These are phyloP conservation scores for Anoplolepis gracilipes DNA, from an alignment of 1,140 invertebrate species.

Conservation along the genomic window DNA sequence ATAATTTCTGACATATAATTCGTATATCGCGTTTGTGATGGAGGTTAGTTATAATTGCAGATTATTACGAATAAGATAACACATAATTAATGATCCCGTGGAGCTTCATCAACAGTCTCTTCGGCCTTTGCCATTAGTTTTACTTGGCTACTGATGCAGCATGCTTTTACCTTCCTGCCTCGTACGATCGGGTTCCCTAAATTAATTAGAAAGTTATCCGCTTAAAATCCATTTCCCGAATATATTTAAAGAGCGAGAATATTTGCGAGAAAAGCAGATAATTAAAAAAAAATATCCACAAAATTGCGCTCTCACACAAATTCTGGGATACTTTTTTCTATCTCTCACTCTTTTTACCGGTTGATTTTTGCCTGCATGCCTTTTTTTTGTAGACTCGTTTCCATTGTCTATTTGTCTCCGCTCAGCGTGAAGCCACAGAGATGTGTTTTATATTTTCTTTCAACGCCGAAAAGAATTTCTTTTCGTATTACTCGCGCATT, in stretches of 20 bases:
- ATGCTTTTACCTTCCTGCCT: background rate
- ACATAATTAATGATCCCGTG: conserved; percentile 1
- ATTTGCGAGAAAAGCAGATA: background rate
- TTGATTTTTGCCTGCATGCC: background rate
- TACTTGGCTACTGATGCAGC: background rate
- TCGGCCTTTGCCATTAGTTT: background rate
- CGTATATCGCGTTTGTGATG: background rate
- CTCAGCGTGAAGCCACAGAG: background rate
- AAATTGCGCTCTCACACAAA: conserved; percentile 18
- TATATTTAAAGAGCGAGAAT: conserved; percentile 3
- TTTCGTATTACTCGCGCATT: background rate
- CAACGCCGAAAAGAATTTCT: conserved; percentile 22
- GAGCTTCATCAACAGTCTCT: background rate
- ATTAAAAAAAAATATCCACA: conserved; percentile 55
- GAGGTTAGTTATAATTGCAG: background rate
- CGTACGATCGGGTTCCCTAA: background rate
- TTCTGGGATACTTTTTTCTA: background rate
- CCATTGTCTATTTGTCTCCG: background rate
- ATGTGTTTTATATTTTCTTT: conserved; percentile 34
- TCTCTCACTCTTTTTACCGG: background rate
- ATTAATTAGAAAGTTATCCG: conserved; percentile 46
- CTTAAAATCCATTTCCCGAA: conserved; percentile 28
- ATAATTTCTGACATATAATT: background rate
- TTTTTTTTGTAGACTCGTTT: background rate
- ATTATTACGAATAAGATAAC: background rate